phyloP scores from a whole-genome alignment of 1,140 invertebrate species.

The Chymomyza costata region DNA sequence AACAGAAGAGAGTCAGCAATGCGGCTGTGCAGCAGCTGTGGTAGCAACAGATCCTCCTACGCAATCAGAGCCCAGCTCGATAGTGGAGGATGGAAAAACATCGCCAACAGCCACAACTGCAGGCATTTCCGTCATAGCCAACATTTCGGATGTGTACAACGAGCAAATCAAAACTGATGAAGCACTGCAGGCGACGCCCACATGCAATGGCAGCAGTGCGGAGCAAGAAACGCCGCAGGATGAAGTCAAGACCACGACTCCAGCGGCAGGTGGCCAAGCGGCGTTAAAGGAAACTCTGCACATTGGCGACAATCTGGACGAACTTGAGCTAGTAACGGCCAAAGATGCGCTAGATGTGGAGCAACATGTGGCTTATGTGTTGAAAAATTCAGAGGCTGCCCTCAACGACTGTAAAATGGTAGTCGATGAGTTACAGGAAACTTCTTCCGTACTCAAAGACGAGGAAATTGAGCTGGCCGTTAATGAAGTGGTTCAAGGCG shows the following conservation, averaged over 20 bases:
- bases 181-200: conserved; percentile 29
- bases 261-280: conserved; percentile 37
- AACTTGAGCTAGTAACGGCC: conserved; percentile 65
- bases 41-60: conserved; percentile 1
- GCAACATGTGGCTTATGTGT: conserved; percentile 79
- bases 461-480: conserved; percentile 77
- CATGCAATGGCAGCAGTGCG: conserved; percentile 70
- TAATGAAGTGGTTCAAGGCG: conserved; percentile 76
- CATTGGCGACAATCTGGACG: conserved; percentile 54
- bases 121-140: conserved; percentile 61
- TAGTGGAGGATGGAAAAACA: neutral
- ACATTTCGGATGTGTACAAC: conserved; percentile 74
- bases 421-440: conserved; percentile 71
- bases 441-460: conserved; percentile 77
- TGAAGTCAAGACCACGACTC: neutral
- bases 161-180: conserved; percentile 70
- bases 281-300: conserved; percentile 55
- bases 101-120: conserved; percentile 1
- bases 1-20: conserved; percentile 1
- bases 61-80: too few relatives aligned
- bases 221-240: conserved; percentile 1
- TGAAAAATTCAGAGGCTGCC: conserved; percentile 78
- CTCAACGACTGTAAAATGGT: conserved; percentile 75
- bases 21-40: conserved; percentile 29
- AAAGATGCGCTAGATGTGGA: conserved; percentile 74